phyloP scores from a whole-genome alignment of 2,113 vertebrate genomes.

The Andinoacara biseriatus region DNA sequence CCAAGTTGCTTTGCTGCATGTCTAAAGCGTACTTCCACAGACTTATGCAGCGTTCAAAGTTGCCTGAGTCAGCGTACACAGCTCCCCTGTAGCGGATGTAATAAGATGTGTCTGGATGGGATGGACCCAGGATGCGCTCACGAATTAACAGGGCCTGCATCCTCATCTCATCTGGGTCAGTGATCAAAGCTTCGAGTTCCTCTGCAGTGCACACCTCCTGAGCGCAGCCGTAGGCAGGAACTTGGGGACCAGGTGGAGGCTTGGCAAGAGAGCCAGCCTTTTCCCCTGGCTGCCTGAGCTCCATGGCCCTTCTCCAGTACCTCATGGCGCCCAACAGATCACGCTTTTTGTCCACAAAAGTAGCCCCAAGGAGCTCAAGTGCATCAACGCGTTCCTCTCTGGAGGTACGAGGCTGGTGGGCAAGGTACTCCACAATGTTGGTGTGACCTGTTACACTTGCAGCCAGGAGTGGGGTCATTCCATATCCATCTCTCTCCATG shows the following conservation, averaged over 20 bases:
- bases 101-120: conserved; percentile 95
- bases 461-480: conserved; percentile 94
- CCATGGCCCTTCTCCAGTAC: conserved; percentile 93
- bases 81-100: conserved; percentile 96
- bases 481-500: conserved; percentile 94
- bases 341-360: conserved; percentile 94
- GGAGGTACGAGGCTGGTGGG: conserved; percentile 77
- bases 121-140: conserved; percentile 93
- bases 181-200: conserved; percentile 92
- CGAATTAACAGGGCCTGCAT: conserved; percentile 93
- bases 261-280: conserved; percentile 81
- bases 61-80: conserved; percentile 92
- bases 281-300: conserved; percentile 84
- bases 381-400: conserved; percentile 88
- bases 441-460: conserved; percentile 95
- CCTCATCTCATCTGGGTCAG: conserved; percentile 94
- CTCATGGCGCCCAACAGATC: conserved; percentile 91
- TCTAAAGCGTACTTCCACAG: conserved; percentile 95
- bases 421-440: conserved; percentile 95
- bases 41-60: conserved; percentile 94
- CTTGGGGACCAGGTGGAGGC: conserved; percentile 84
- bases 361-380: conserved; percentile 90
- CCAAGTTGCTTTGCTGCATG: conserved; percentile 95
- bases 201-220: conserved; percentile 85
- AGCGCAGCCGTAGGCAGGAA: conserved; percentile 90